A percentile compares a stretch with the other conserved stretches of the same genome.
Conservation (phyloP, 2,797 vertebrate genomes). For the Pogoniulus pusillus region DNA sequence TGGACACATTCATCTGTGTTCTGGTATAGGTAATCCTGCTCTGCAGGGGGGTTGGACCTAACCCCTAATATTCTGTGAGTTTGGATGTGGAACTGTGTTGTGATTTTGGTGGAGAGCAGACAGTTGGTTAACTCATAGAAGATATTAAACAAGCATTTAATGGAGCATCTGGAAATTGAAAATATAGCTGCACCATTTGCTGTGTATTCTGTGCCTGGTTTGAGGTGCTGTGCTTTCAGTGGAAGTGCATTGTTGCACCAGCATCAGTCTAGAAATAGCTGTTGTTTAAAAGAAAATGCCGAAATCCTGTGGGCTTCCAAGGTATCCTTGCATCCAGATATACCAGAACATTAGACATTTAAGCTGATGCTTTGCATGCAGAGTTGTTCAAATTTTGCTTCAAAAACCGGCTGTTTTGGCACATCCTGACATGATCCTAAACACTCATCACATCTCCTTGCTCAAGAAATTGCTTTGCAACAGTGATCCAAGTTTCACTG, state of each 20-base stretch:
- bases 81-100: background rate
- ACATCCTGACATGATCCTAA: background rate
- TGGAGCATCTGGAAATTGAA: background rate
- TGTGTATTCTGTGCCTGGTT: background rate
- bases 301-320: background rate
- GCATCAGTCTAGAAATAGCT: background rate
- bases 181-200: background rate
- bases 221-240: background rate
- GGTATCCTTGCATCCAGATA: background rate
- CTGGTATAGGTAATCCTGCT: no score
- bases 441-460: background rate
- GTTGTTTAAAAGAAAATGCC: background rate
- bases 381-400: background rate
- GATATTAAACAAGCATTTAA: conserved; percentile 44
- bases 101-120: conserved; percentile 1
- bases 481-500: background rate
- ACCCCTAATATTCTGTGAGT: background rate
- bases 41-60: no score
- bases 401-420: background rate
- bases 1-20: no score
- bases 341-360: background rate
- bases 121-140: conserved; percentile 37
- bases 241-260: background rate
- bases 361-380: background rate
- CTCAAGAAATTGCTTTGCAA: background rate